Conservation (phyloP, 2,888 invertebrate species). For the Nematopogon swammerdamellus region DNA sequence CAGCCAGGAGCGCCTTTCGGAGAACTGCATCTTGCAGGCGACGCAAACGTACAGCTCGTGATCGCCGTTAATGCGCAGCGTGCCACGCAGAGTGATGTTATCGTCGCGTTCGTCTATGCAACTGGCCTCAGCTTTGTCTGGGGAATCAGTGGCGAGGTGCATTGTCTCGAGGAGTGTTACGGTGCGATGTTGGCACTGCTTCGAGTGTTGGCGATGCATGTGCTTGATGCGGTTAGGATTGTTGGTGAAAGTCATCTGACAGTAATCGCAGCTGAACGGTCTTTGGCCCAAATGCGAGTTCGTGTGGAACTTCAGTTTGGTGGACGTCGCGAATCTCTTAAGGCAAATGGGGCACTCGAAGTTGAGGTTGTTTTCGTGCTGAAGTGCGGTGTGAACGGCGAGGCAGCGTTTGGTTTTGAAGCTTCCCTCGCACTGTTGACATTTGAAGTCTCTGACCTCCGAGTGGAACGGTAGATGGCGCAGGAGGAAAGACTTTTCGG, state of each 20-base stretch:
- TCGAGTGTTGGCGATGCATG: conserved; percentile 30
- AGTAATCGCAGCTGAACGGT: conserved; percentile 54
- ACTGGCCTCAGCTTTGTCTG: no score
- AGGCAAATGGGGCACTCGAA: conserved; percentile 43
- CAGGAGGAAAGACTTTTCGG: conserved; percentile 34
- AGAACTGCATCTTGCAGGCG: background rate
- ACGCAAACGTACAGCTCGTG: background rate
- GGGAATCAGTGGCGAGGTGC: no score
- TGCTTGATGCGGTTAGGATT: conserved; percentile 60
- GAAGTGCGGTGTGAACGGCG: conserved; percentile 33
- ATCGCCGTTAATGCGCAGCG: background rate
- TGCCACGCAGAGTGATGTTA: background rate
- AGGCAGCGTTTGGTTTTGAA: conserved; percentile 29
- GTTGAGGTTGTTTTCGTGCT: conserved; percentile 23
- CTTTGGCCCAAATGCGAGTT: conserved; percentile 55
- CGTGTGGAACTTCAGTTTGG: conserved; percentile 44
- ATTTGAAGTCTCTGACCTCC: conserved; percentile 42
- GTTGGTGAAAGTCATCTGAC: conserved; percentile 52
- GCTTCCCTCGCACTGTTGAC: conserved; percentile 44
- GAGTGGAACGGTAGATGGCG: conserved; percentile 33
- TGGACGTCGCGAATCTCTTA: conserved; percentile 32
- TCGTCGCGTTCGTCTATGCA: no score
- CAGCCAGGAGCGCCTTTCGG: background rate
- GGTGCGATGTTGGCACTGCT: background rate
- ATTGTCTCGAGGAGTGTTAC: no score